Evolutionary conservation across 2,113 vertebrate species (phyloP), one percentile per base, ranked within the genome.

Genomic region (Psilopogon haemacephalus): DNA sequence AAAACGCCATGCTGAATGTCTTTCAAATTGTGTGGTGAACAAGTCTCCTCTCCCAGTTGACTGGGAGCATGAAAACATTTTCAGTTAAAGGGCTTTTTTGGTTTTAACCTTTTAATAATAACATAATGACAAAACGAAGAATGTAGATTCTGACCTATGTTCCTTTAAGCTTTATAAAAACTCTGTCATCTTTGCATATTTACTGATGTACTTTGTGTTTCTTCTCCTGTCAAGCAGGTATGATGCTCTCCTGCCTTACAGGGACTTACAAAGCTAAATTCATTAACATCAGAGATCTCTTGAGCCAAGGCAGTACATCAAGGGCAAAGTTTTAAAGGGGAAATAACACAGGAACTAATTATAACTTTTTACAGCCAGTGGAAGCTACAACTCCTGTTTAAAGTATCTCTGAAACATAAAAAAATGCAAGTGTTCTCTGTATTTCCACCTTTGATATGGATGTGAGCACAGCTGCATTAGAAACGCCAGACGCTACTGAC

Each of bases 401-500:
- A 88, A 84, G 55, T 80, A 55, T 11, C 33, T 67, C 11, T 55
- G 24, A 62, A 77, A 67, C 52, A 58, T 38, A 19, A 46, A 37
- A 33, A 32, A 64, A 48, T 12, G 0, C 23, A 48, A 46, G 32
- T 0, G 30, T 19, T 91, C 46, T 67, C n/a, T 44, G 28, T 46
- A 27, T 54, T 68, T 62, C 40, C 37, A 37, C 1, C 17, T 56
- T 28, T 33, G 60, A 30, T 70, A 50, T 0, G 1, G 59, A 48
- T 8, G 7, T 5, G 8, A 81, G 80, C 64, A 27, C 0, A 0
- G 74, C 3, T 72, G 71, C 0, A 0, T 33, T n/a, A 21, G 10
- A 42, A 88, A 90, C 88, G 58, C 30, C 0, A 0, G 68, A 67
- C 0, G 4, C 87, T 55, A 15, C 68, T 74, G 68, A 42, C 82